Conservation (phyloP, 2,888 invertebrate genomes). For the Philopedon plagiatum region DNA sequence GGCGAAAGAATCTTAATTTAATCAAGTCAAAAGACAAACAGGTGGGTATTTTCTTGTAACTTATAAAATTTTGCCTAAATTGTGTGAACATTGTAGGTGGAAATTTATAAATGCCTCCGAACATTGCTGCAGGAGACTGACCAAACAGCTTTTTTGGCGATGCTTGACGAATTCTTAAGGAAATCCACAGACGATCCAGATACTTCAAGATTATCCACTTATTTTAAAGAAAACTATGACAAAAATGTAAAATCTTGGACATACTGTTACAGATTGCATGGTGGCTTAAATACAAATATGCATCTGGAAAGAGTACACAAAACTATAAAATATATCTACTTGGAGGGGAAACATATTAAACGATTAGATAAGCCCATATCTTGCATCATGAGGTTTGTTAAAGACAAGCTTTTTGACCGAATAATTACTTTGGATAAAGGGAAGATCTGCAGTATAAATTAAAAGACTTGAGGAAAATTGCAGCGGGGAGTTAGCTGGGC, state of each 20-base stretch:
- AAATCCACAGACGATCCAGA: conserved; percentile 18
- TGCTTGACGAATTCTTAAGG: conserved; percentile 40
- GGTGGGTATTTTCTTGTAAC: too few species aligned
- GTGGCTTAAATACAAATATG: conserved; percentile 44
- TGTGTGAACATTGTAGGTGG: background rate
- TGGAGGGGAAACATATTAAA: conserved; percentile 53
- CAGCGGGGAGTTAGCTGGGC: too few species aligned
- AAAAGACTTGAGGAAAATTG: too few species aligned
- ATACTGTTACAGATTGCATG: conserved; percentile 40
- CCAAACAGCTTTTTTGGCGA: conserved; percentile 34
- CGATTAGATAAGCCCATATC: conserved; percentile 53
- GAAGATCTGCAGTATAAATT: conserved; percentile 52
- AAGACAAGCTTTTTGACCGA: conserved; percentile 53
- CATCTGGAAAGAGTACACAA: conserved; percentile 43
- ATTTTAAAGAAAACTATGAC: conserved; percentile 49
- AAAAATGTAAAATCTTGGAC: conserved; percentile 48
- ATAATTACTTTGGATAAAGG: conserved; percentile 54
- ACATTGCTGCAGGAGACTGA: conserved; percentile 48
- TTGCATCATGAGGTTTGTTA: conserved; percentile 53
- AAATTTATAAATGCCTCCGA: conserved; percentile 26
- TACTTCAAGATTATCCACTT: conserved; percentile 39
- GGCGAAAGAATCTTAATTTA: conserved; percentile 35
- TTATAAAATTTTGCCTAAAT: background rate
- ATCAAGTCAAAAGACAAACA: conserved; percentile 33
- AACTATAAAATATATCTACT: conserved; percentile 52